Evolutionary conservation across 2,797 vertebrate genomes (phyloP).

Genomic region (Taeniopygia guttata): DNA sequence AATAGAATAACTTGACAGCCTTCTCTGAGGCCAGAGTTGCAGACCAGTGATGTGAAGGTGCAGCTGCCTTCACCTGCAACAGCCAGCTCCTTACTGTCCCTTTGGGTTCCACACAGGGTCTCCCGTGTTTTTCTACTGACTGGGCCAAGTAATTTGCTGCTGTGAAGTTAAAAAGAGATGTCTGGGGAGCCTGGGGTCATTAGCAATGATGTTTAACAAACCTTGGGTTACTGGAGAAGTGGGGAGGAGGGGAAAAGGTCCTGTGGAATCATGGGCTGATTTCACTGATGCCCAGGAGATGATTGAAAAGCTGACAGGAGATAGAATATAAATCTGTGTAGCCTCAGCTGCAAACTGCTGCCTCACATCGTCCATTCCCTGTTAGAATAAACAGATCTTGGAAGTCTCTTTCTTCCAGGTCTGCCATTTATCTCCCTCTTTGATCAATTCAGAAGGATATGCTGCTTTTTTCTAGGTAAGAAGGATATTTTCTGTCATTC

Average conservation of each 20-base stretch:
- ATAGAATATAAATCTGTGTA: background rate
- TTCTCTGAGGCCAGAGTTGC: background rate
- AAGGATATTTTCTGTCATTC: background rate
- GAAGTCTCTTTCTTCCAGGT: background rate
- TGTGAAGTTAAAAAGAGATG: background rate
- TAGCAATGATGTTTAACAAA: background rate
- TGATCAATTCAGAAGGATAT: background rate
- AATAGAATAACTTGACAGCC: background rate
- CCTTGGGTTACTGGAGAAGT: background rate
- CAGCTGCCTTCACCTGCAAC: background rate
- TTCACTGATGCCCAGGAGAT: background rate
- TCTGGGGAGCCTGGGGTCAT: background rate
- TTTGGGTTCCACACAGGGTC: background rate
- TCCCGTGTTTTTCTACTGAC: background rate
- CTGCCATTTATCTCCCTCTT: background rate
- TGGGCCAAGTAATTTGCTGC: background rate
- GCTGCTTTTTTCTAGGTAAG: background rate
- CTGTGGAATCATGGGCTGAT: background rate
- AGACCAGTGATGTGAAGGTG: background rate
- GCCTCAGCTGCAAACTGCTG: background rate
- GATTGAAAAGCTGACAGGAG: constrained; percentile 28
- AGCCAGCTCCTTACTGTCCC: background rate
- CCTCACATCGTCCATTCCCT: background rate
- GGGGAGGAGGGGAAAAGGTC: background rate
- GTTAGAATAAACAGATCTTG: background rate